These are phyloP conservation scores for Rhyacichthys aspro DNA, from an alignment of 2,797 vertebrate genomes.

Conservation along the genomic window DNA sequence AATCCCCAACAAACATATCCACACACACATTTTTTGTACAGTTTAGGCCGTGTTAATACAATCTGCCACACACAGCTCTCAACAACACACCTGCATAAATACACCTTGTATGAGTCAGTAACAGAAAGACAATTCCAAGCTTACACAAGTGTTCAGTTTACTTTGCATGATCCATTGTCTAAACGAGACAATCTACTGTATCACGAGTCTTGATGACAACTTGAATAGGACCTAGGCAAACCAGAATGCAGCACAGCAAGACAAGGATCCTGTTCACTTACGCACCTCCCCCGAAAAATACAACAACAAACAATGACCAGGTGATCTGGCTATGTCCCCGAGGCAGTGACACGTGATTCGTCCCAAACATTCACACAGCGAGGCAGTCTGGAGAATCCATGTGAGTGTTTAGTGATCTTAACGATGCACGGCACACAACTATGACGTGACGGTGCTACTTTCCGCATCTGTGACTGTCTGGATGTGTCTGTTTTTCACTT, in stretches of 20 bases:
- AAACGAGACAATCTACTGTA: not conserved
- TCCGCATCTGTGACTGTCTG: not conserved
- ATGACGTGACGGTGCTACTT: conserved; percentile 11
- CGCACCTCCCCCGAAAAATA: too few species aligned
- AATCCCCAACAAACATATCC: too few species aligned
- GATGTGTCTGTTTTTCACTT: not conserved
- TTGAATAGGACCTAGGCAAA: not conserved
- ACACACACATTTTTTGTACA: too few species aligned
- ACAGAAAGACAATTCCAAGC: not conserved
- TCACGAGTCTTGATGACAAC: not conserved
- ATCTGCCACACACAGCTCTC: too few species aligned
- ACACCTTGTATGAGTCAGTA: too few species aligned
- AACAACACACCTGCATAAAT: too few species aligned
- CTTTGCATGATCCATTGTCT: not conserved
- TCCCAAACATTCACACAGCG: too few species aligned
- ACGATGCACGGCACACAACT: conserved; percentile 1
- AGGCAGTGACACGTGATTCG: not conserved
- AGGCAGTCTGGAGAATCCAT: conserved; percentile 2
- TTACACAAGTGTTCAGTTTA: not conserved
- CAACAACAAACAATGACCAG: conserved; percentile 1
- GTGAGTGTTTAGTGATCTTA: conserved; percentile 32
- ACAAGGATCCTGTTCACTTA: not conserved
- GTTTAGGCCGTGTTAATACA: too few species aligned
- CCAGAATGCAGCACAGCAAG: not conserved
- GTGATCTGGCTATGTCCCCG: not conserved